Base-by-base conservation (phyloP, 2,113 vertebrate genomes). In the Campylomormyrus tamandua region DNA sequence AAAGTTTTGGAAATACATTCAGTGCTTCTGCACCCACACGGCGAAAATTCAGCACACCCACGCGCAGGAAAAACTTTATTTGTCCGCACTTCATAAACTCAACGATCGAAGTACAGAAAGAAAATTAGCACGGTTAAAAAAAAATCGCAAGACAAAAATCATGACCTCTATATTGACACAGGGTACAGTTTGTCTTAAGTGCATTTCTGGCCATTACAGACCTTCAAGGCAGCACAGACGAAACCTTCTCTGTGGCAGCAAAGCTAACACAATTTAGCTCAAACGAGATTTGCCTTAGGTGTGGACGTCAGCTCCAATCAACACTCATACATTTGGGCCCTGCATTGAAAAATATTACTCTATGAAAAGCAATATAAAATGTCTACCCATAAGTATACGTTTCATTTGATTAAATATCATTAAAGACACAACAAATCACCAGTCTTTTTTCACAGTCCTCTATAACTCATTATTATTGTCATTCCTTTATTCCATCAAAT, bases 231-330 rank as follows among this genome's bases (percentile, higher is more conserved):
- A 88, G 24, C 35, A 46, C 31, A 39, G n/a, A 17, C 27, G 53
- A 62, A n/a, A 9, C 31, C 46, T 45, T 58, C 8, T 58, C 77
- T 84, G 39, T n/a, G 27, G 77, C 74, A 84, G 52, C 39, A 84
- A 21, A 85, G 77, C 8, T 89, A 89, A 62, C 39, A 46, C 19
- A 62, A 84, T 89, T 89, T 89, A 46, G 9, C 52, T 35, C 39
- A 85, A 62, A 89, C 84, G 39, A 85, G 80, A 89, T 85, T 84
- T 89, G 80, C 89, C 52, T 85, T 84, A 85, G 89, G 80, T 85
- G 89, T 84, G 52, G 39, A 58, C 42, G 80, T 85, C 80, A 58
- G 45, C 52, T 83, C 53, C 50, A 89, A 84, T 89, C 53, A 46
- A 58, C 53, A 84, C 35, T 21, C 27, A 24, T 39, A 42, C 5